These are phyloP conservation scores for Melieria omissa DNA, from an alignment of 2,888 invertebrate species.

Conservation along the genomic window DNA sequence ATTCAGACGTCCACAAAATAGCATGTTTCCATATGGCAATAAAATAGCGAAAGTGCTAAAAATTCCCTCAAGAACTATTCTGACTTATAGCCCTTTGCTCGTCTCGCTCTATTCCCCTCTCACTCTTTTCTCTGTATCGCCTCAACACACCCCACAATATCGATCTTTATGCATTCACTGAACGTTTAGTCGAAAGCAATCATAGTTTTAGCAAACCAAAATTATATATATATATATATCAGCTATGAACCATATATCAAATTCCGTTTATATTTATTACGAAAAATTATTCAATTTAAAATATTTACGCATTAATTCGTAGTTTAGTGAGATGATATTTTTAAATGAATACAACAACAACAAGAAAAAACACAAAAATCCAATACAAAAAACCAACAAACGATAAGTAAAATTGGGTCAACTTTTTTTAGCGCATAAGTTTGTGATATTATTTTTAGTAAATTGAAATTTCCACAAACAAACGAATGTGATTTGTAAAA, in stretches of 20 bases:
- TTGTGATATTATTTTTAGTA: conserved; percentile 46
- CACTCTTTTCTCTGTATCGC: too few species aligned
- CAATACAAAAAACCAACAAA: conserved; percentile 13
- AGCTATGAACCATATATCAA: too few species aligned
- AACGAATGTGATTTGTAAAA: background rate
- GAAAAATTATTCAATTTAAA: background rate
- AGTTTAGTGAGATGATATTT: background rate
- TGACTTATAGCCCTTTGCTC: too few species aligned
- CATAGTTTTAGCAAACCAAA: conserved; percentile 20
- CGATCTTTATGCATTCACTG: too few species aligned
- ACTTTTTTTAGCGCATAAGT: conserved; percentile 37
- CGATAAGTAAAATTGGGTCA: conserved; percentile 25
- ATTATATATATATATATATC: background rate
- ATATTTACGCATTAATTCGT: background rate
- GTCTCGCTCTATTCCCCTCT: too few species aligned
- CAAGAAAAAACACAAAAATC: conserved; percentile 2
- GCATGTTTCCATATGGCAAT: too few species aligned
- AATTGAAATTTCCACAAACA: conserved; percentile 18
- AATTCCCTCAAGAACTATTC: too few species aligned
- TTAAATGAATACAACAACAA: background rate
- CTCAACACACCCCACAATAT: too few species aligned
- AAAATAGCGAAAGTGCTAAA: too few species aligned
- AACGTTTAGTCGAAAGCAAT: conserved; percentile 14
- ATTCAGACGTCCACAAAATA: too few species aligned
- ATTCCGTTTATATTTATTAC: too few species aligned